Evolutionary conservation across 2,113 vertebrate genomes (phyloP).

Genomic region (Camelus bactrianus): DNA sequence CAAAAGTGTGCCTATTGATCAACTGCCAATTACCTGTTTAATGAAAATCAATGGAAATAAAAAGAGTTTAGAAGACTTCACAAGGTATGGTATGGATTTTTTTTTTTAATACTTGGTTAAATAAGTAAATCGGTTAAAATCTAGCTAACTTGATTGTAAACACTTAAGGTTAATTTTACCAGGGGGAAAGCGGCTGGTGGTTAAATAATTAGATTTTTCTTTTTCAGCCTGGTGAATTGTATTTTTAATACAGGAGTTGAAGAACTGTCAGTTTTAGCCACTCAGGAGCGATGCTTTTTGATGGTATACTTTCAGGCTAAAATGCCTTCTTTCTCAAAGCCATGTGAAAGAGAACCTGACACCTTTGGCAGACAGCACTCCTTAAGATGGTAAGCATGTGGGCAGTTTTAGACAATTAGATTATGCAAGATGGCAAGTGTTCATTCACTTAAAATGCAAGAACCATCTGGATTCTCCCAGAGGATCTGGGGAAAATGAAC

Average conservation of each 20-base stretch:
- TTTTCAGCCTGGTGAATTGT: slow-evolving; percentile 61
- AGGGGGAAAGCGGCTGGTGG: slow-evolving; percentile 56
- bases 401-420: slow-evolving; percentile 52
- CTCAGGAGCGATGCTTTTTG: slow-evolving; percentile 24
- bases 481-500: slow-evolving; percentile 38
- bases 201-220: slow-evolving; percentile 82
- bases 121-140: slow-evolving; percentile 83
- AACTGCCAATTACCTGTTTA: slow-evolving; percentile 86
- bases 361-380: slow-evolving; percentile 58
- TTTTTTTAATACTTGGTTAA: slow-evolving; percentile 76
- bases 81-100: slow-evolving; percentile 80
- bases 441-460: slow-evolving; percentile 70
- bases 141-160: slow-evolving; percentile 81
- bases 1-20: slow-evolving; percentile 84
- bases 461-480: slow-evolving; percentile 63
- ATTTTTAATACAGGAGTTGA: slow-evolving; percentile 71
- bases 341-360: slow-evolving; percentile 28
- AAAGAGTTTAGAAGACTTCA: slow-evolving; percentile 82
- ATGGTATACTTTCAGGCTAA: slow-evolving; percentile 39
- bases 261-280: slow-evolving; percentile 63
- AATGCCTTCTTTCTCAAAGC: slow-evolving; percentile 61
- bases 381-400: slow-evolving; percentile 54
- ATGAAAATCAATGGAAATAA: slow-evolving; percentile 85
- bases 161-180: slow-evolving; percentile 76
- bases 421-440: slow-evolving; percentile 51